phyloP scores from a whole-genome alignment of 2,888 invertebrate species.

The Cheilosia grossa region DNA sequence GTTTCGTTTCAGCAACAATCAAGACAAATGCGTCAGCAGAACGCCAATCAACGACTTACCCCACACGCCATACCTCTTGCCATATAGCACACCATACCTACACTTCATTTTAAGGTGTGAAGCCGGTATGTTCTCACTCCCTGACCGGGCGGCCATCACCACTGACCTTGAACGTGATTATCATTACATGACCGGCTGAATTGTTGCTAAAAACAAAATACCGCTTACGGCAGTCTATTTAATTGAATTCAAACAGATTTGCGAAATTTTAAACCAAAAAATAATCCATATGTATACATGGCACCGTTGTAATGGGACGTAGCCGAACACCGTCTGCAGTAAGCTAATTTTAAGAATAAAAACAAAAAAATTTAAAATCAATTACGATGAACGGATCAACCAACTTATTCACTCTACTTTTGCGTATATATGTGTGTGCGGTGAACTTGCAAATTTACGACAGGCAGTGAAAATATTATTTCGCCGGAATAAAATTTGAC shows the following conservation, averaged over 20 bases:
- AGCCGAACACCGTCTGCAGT: background rate
- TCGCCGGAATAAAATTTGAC: slow-evolving; percentile 11
- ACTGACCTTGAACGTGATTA: slow-evolving; percentile 62
- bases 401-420: background rate
- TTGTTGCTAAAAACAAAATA: slow-evolving; percentile 5
- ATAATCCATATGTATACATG: background rate
- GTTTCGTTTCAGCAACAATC: slow-evolving; percentile 24
- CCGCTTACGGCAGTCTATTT: background rate
- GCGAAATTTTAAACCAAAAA: slow-evolving; percentile 9
- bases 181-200: slow-evolving; percentile 49
- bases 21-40: slow-evolving; percentile 29
- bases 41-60: slow-evolving; percentile 18
- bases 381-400: slow-evolving; percentile 1
- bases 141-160: slow-evolving; percentile 23
- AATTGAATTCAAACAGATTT: slow-evolving; percentile 12
- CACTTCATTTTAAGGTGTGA: slow-evolving; percentile 1
- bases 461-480: slow-evolving; percentile 10
- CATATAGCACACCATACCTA: background rate
- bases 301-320: slow-evolving; percentile 19
- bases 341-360: background rate
- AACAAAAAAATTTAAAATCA: slow-evolving; percentile 23
- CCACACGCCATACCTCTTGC: background rate
- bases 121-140: slow-evolving; percentile 19
- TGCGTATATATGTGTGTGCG: background rate
- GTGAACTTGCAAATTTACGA: slow-evolving; percentile 14